A percentile compares a stretch with the other conserved stretches of the same genome.
phyloP scores from a whole-genome alignment of 2,797 vertebrate genomes.

The Triplophysa bombifrons region DNA sequence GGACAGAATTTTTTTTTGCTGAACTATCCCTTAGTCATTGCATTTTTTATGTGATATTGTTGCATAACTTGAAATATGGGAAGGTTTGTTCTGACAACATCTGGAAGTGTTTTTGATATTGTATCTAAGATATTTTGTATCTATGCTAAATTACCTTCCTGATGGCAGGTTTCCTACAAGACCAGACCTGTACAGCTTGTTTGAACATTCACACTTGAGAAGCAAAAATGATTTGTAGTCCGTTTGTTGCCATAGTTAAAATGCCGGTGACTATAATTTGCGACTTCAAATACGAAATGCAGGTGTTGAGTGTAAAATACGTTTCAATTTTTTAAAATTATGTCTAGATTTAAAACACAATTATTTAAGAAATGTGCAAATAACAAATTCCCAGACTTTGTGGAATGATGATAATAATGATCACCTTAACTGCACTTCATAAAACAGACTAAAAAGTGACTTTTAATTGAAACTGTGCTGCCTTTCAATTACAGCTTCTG shows the following conservation, averaged over 20 bases:
- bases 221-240: not conserved
- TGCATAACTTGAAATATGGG: not conserved
- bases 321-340: not conserved
- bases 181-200: constrained; percentile 43
- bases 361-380: not conserved
- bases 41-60: not conserved
- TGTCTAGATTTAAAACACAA: not conserved
- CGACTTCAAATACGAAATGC: not conserved
- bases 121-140: constrained; percentile 3
- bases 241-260: not conserved
- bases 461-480: constrained; percentile 8
- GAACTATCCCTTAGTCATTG: not conserved
- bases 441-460: not conserved
- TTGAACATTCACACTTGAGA: not conserved
- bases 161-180: constrained; percentile 24
- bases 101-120: not conserved
- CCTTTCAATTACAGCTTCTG: constrained; percentile 13
- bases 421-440: not conserved
- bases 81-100: not conserved
- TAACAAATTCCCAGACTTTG: not conserved
- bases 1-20: no score
- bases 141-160: constrained; percentile 1
- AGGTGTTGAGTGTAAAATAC: not conserved
- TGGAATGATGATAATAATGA: not conserved
- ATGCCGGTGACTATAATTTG: not conserved